Percentiles rank a stretch among this genome's conserved stretches.
These are phyloP conservation scores for Polymixis flavicincta DNA, from an alignment of 2,888 invertebrate species.

Conservation along the genomic window DNA sequence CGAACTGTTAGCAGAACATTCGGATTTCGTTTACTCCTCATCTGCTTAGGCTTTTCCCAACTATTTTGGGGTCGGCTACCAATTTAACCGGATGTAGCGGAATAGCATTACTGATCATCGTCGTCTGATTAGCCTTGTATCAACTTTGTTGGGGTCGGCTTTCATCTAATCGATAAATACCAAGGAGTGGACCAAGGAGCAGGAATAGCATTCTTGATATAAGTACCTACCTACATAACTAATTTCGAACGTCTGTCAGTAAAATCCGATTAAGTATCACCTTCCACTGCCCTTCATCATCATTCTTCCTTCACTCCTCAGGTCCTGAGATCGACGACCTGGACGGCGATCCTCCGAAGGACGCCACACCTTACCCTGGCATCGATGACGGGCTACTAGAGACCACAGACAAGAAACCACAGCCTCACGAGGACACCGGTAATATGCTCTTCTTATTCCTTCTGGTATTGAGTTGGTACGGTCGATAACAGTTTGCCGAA, in stretches of 20 bases:
- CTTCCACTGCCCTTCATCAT: background rate
- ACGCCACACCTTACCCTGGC: constrained; percentile 87
- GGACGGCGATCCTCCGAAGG: constrained; percentile 79
- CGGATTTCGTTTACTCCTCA: background rate
- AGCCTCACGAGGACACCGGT: constrained; percentile 68
- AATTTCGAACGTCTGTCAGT: no score
- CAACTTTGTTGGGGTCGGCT: no score
- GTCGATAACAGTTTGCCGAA: background rate
- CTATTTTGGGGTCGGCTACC: no score
- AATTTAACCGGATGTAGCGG: no score
- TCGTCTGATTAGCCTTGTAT: no score
- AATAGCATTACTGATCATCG: no score
- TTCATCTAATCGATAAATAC: no score
- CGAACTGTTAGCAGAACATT: background rate
- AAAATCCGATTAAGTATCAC: background rate
- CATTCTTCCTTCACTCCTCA: constrained; percentile 54
- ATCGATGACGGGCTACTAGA: constrained; percentile 92
- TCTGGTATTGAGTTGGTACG: background rate
- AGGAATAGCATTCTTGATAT: no score
- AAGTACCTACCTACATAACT: background rate
- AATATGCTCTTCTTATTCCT: constrained; percentile 13
- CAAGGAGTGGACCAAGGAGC: no score
- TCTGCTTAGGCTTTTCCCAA: no score
- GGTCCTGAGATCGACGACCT: constrained; percentile 91
- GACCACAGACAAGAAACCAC: constrained; percentile 73